A percentile compares a stretch with the other conserved stretches of the same genome.
Conservation (phyloP, 2,797 vertebrate species). For the Coregonus ussuriensis region DNA sequence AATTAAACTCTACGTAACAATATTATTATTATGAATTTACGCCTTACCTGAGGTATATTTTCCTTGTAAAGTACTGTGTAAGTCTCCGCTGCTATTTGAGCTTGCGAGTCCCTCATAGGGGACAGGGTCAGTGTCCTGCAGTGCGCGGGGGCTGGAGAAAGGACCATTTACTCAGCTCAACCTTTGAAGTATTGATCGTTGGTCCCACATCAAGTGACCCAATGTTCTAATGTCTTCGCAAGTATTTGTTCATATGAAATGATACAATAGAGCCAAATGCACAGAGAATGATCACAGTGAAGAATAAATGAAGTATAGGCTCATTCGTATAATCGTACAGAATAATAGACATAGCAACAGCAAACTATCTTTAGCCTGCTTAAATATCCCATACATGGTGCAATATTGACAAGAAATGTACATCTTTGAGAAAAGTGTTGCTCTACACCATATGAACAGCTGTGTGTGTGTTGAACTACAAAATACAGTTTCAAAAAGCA, state of each 20-base stretch:
- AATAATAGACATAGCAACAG: no score
- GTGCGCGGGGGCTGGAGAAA: conserved; percentile 42
- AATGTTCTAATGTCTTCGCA: neutral
- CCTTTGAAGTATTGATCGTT: conserved; percentile 78
- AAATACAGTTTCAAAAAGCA: neutral
- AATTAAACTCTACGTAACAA: neutral
- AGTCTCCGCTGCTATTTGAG: conserved; percentile 20
- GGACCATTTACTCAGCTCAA: conserved; percentile 49
- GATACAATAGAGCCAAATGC: neutral
- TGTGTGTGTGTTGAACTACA: neutral
- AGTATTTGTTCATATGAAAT: neutral
- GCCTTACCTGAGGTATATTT: conserved; percentile 59
- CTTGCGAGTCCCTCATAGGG: conserved; percentile 14
- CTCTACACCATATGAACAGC: no score
- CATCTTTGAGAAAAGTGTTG: no score
- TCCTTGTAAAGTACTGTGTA: conserved; percentile 19
- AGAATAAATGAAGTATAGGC: neutral
- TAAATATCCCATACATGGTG: no score
- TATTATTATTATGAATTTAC: no score
- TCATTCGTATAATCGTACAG: no score
- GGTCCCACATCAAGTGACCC: conserved; percentile 17
- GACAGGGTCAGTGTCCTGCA: conserved; percentile 70
- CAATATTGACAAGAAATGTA: no score
- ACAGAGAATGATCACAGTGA: neutral
- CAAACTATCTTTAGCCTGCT: no score